phyloP scores from a whole-genome alignment of 2,888 invertebrate species.

The Lepidonotus clava region DNA sequence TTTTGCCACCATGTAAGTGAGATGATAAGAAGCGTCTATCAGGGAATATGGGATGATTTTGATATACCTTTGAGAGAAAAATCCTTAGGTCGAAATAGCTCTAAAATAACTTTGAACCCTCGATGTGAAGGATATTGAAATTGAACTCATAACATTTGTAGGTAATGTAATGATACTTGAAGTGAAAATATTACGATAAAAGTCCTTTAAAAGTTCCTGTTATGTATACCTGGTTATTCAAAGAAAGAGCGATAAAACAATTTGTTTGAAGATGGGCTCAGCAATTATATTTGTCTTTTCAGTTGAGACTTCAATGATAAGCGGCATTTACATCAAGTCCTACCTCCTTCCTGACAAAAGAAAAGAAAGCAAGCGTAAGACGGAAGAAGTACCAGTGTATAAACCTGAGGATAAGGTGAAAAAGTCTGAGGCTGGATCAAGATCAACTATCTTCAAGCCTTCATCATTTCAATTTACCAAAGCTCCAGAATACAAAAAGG shows the following conservation, averaged over 20 bases:
- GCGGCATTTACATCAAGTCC: conserved; percentile 74
- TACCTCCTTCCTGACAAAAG: conserved; percentile 74
- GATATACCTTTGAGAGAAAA: no score
- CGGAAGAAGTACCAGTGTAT: conserved; percentile 73
- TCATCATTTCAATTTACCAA: conserved; percentile 65
- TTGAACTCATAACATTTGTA: background rate
- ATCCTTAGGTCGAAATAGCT: no score
- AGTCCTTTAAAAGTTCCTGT: background rate
- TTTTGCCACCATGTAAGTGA: conserved; percentile 77
- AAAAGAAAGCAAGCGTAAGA: conserved; percentile 73
- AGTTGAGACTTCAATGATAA: conserved; percentile 77
- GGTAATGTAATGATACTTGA: background rate
- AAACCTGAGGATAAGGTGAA: conserved; percentile 58
- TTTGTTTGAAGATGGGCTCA: background rate
- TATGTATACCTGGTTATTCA: background rate
- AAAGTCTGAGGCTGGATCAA: conserved; percentile 70
- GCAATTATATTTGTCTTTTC: conserved; percentile 46
- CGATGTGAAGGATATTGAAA: no score
- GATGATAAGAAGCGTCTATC: no score
- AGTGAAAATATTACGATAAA: background rate
- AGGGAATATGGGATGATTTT: no score
- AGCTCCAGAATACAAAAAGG: conserved; percentile 72
- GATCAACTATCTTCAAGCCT: conserved; percentile 63
- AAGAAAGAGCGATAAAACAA: background rate
- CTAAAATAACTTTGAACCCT: no score